phyloP scores from a whole-genome alignment of 2,888 invertebrate genomes.

The Ectobius pallidus region DNA sequence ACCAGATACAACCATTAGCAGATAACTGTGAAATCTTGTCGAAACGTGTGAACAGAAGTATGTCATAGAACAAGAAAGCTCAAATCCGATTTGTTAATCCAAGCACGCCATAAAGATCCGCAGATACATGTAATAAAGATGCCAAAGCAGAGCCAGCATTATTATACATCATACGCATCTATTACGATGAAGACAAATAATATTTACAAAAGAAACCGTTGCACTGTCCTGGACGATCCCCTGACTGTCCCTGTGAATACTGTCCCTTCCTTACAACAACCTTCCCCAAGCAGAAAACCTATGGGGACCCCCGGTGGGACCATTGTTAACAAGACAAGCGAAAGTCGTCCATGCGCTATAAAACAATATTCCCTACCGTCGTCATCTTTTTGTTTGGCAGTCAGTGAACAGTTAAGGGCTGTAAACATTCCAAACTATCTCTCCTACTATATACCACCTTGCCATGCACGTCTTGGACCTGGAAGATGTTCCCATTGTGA shows the following conservation, averaged over 20 bases:
- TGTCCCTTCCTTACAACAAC: not conserved
- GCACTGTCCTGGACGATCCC: not conserved
- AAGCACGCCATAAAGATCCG: not conserved
- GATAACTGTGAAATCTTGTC: not conserved
- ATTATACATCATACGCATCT: too few species aligned
- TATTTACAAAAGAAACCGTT: too few species aligned
- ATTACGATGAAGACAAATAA: too few species aligned
- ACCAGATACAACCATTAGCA: not conserved
- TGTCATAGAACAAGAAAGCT: not conserved
- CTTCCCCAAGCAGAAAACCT: too few species aligned
- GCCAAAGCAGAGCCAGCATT: too few species aligned
- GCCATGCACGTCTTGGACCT: not conserved
- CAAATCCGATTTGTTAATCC: not conserved
- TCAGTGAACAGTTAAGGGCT: constrained; percentile 2
- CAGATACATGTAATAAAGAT: not conserved
- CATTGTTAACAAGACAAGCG: constrained; percentile 11
- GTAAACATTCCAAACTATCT: constrained; percentile 4
- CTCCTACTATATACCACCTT: not conserved
- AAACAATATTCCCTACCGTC: constrained; percentile 19
- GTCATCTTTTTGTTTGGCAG: constrained; percentile 17
- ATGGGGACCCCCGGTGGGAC: not conserved
- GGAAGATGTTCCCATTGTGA: not conserved
- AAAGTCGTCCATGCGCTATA: constrained; percentile 19
- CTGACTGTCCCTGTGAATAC: not conserved
- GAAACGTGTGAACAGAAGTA: not conserved